Evolutionary conservation across 2,113 vertebrate species (phyloP).

Genomic region (Aplodontia rufa): DNA sequence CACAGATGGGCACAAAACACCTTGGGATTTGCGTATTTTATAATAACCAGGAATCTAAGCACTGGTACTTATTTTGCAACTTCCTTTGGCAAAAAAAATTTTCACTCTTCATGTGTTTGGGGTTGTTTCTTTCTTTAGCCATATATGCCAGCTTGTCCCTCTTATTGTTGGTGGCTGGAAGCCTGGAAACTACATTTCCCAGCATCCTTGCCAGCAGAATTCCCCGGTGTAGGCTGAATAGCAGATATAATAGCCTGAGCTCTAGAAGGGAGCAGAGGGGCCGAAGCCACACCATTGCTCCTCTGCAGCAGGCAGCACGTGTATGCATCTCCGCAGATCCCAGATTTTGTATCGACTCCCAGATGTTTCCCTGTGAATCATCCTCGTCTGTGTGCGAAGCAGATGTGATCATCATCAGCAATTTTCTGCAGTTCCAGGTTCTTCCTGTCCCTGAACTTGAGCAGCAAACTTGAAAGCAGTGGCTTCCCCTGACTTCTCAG

Average conservation of each 20-base stretch:
- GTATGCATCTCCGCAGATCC: neutral
- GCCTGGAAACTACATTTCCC: neutral
- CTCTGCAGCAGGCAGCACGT: neutral
- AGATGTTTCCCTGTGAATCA: constrained; percentile 37
- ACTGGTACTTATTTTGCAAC: neutral
- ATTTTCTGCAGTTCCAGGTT: neutral
- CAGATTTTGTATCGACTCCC: neutral
- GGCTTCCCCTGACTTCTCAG: neutral
- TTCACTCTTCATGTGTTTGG: neutral
- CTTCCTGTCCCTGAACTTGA: neutral
- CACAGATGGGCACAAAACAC: neutral
- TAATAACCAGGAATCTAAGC: neutral
- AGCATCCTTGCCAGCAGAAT: neutral
- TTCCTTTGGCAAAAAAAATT: neutral
- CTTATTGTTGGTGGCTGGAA: neutral
- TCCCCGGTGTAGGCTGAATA: neutral
- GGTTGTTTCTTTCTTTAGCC: neutral
- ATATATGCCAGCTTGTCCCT: neutral
- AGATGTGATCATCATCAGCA: neutral
- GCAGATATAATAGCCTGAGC: neutral
- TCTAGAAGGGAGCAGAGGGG: neutral
- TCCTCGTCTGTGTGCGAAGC: neutral
- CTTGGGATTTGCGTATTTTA: neutral
- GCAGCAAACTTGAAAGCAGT: neutral
- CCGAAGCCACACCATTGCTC: neutral